Base-by-base conservation (phyloP, 2,113 vertebrate species). In the Tringa solitaria region DNA sequence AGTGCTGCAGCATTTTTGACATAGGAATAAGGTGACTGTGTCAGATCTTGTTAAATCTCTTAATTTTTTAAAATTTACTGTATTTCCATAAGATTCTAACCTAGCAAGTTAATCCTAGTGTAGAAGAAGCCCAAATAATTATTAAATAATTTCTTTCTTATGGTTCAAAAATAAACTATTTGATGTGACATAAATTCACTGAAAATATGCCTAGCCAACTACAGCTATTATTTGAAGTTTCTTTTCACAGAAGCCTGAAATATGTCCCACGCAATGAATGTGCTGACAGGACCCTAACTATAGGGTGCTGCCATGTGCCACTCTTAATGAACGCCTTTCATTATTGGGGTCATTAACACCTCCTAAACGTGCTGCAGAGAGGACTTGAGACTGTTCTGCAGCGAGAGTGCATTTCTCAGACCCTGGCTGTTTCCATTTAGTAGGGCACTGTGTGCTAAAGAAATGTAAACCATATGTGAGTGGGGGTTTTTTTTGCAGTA, bases 291-390 rank as follows among this genome's bases (percentile, higher is more conserved):
- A 67, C 46, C 61, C 81, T 30, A 41, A 61, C 92, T 77, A 20
- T 0, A 84, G 94, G 81, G 91, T 78, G 77, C 77, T 92, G 73
- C 89, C 63, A 70, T 51, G 73, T 61, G 82, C 91, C 51, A 79
- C 61, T 74, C 87, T 35, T 94, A 95, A 96, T 45, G 69, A 90
- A 61, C 17, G 80, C 57, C 9, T 54, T 84, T 91, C 67, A 95
- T 96, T 95, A 95, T 5, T 51, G 70, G 41, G 84, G 94, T 93
- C 95, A 95, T 96, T 95, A 97, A 94, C 96, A 96, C 87, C 94
- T 95, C 95, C 81, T 59, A 23, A 94, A 92, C 33, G 51, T 75
- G 90, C 90, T 93, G 94, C 77, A 75, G 64, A 37, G 68, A 68
- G 80, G 39, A 22, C 45, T 57, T 1, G 10, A 14, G 61, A 57